A percentile compares a stretch with the other conserved stretches of the same genome.
Conservation (phyloP, 2,797 vertebrate species). For the Pseudocheirus occidentalis region DNA sequence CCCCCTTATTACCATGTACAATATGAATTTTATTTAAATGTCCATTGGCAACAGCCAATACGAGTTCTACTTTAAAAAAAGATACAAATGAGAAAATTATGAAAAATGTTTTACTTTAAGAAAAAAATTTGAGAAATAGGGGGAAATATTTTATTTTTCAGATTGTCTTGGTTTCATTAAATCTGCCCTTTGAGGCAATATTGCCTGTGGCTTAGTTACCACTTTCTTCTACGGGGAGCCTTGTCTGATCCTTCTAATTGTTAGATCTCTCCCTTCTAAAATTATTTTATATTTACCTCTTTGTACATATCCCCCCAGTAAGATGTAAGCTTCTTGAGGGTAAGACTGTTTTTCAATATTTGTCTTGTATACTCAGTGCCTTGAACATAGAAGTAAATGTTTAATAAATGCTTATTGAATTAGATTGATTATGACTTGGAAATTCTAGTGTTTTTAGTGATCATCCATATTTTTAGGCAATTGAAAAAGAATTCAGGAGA, state of each 20-base stretch:
- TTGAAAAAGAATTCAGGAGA: not conserved
- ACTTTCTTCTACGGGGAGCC: not conserved
- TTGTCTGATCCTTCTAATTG: not conserved
- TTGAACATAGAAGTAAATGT: not conserved
- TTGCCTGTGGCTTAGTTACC: not conserved
- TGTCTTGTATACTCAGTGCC: not conserved
- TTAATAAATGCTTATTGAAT: not conserved
- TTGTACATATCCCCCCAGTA: not conserved
- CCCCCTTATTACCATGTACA: conserved; percentile 10
- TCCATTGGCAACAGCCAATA: not conserved
- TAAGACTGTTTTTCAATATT: not conserved
- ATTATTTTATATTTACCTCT: not conserved
- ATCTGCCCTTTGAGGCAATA: not conserved
- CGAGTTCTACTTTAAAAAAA: not conserved
- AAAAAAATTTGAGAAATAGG: not conserved
- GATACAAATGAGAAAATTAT: not conserved
- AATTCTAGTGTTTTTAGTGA: not conserved
- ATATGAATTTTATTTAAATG: conserved; percentile 22
- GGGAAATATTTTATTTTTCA: not conserved
- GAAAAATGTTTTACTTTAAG: not conserved
- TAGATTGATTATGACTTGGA: not conserved
- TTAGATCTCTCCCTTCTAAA: not conserved
- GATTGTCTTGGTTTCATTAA: not conserved
- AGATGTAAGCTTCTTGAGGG: not conserved
- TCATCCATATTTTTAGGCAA: not conserved